Conservation (phyloP, 2,888 invertebrate species). For the Apotomis capreana region DNA sequence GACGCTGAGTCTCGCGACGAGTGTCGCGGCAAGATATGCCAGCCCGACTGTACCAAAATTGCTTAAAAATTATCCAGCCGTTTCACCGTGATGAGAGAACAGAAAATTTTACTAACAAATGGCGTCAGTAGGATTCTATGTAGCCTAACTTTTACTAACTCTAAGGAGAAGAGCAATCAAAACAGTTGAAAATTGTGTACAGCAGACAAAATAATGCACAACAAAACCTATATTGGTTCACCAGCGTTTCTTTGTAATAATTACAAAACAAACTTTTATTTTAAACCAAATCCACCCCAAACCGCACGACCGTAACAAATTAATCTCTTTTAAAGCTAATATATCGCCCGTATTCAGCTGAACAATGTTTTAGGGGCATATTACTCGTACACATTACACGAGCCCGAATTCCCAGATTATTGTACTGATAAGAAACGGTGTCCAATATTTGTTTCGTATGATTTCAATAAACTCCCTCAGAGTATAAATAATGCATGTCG, state of each 20-base stretch:
- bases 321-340: conserved; percentile 41
- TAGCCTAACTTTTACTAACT: too few species aligned
- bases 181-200: background rate
- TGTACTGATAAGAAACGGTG: conserved; percentile 40
- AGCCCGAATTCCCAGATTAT: conserved; percentile 56
- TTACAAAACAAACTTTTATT: conserved; percentile 28
- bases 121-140: too few species aligned
- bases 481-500: conserved; percentile 80
- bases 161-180: too few species aligned
- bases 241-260: conserved; percentile 1
- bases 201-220: background rate
- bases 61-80: too few species aligned
- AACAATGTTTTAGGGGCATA: conserved; percentile 49
- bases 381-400: conserved; percentile 49
- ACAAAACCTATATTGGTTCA: background rate
- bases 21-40: too few species aligned
- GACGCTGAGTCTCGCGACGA: too few species aligned
- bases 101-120: too few species aligned
- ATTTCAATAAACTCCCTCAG: conserved; percentile 77
- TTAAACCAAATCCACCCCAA: conserved; percentile 39
- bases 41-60: too few species aligned
- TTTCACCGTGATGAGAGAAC: too few species aligned
- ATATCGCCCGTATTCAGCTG: conserved; percentile 45
- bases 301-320: conserved; percentile 42
- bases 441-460: conserved; percentile 67